Evolutionary conservation across 2,113 vertebrate genomes (phyloP).

Genomic region (Amazona vittata): DNA sequence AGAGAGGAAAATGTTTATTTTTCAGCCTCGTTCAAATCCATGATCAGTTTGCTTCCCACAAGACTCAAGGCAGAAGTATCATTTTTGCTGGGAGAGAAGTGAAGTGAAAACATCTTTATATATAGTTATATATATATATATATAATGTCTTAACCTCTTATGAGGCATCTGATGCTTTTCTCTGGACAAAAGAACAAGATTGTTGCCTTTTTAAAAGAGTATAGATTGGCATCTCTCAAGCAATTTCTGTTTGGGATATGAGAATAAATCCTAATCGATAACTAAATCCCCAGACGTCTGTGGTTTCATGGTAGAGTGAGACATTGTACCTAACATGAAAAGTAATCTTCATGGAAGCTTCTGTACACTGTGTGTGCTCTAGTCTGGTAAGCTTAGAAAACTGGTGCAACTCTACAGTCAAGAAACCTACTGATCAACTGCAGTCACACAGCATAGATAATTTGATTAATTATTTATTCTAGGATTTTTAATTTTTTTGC

Average conservation of each 20-base stretch:
- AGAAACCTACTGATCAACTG: not conserved
- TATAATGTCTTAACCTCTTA: not conserved
- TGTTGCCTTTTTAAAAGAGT: not conserved
- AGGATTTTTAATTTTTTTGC: not conserved
- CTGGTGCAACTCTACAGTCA: not conserved
- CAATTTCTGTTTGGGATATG: not conserved
- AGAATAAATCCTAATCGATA: not conserved
- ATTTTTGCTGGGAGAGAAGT: not conserved
- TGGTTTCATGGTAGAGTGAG: not conserved
- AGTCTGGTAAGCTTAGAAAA: not conserved
- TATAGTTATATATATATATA: not conserved
- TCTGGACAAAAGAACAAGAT: not conserved
- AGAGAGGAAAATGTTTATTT: not conserved
- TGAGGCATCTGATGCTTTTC: not conserved
- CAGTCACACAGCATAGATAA: not conserved
- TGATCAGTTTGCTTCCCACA: not conserved
- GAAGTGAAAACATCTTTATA: not conserved
- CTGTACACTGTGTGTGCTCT: not conserved
- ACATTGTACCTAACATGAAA: not conserved
- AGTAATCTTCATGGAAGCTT: not conserved
- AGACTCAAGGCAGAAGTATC: not conserved
- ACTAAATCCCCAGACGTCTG: not conserved
- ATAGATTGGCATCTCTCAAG: not conserved
- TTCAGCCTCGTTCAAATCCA: not conserved
- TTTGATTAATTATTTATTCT: not conserved